Evolutionary conservation across 2,113 vertebrate species (phyloP).

Genomic region (Speoplatyrhinus poulsoni): DNA sequence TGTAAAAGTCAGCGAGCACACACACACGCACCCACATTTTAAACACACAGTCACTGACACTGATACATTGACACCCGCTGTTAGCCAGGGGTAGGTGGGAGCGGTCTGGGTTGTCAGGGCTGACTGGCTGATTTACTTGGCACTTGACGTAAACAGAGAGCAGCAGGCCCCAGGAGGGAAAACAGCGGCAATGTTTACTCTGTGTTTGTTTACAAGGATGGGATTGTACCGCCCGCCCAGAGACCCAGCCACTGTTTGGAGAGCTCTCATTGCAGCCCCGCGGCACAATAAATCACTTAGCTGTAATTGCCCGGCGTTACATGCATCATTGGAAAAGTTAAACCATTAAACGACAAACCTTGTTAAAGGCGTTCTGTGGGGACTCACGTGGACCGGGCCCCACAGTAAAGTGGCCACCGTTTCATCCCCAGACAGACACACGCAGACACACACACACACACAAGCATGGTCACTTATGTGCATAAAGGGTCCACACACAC

Average conservation of each 20-base stretch:
- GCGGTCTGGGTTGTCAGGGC: slow-evolving; percentile 76
- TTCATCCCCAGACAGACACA: slow-evolving; percentile 37
- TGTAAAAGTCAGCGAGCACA: not conserved
- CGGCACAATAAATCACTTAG: slow-evolving; percentile 76
- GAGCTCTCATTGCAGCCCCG: slow-evolving; percentile 25
- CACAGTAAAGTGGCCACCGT: slow-evolving; percentile 52
- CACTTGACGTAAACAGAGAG: slow-evolving; percentile 72
- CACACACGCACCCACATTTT: not conserved
- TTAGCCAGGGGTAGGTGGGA: not conserved
- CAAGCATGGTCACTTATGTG: not conserved
- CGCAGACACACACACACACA: not conserved
- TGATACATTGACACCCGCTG: not conserved
- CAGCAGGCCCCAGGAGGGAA: slow-evolving; percentile 57
- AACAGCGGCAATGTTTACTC: slow-evolving; percentile 62
- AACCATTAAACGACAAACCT: slow-evolving; percentile 75
- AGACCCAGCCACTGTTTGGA: slow-evolving; percentile 18
- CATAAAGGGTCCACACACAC: not conserved
- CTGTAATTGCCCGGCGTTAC: slow-evolving; percentile 67
- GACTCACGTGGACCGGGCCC: slow-evolving; percentile 34
- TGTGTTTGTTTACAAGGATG: slow-evolving; percentile 74
- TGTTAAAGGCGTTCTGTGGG: slow-evolving; percentile 55
- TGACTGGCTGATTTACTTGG: slow-evolving; percentile 85
- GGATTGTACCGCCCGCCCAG: slow-evolving; percentile 48
- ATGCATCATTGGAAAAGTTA: slow-evolving; percentile 76
- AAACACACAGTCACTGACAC: slow-evolving; percentile 6